Conservation (phyloP, 2,888 invertebrate genomes). For the Tipula lateralis region DNA sequence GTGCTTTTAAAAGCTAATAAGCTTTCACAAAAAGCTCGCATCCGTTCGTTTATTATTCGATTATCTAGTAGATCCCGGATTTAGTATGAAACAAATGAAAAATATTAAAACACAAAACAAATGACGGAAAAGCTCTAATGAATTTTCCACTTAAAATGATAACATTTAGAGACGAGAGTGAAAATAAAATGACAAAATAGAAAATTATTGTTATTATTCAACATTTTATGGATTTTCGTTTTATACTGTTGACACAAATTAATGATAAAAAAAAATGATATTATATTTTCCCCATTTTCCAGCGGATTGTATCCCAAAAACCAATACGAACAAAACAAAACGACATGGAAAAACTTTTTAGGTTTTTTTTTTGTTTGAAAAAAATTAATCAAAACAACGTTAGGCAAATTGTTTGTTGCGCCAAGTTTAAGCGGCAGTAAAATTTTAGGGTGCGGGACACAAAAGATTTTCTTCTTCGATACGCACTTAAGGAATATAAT, state of each 20-base stretch:
- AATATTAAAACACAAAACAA: background rate
- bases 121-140: background rate
- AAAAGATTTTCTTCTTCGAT: background rate
- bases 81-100: background rate
- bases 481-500: background rate
- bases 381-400: slow-evolving; percentile 19
- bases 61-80: background rate
- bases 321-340: background rate
- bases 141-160: slow-evolving; percentile 24
- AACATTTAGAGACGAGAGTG: background rate
- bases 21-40: no score
- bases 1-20: no score
- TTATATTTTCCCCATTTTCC: background rate
- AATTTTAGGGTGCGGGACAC: background rate
- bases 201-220: background rate
- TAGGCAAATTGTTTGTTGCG: background rate
- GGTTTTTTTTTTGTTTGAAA: background rate
- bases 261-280: background rate
- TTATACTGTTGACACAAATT: slow-evolving; percentile 24
- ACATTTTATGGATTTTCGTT: slow-evolving; percentile 19
- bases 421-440: background rate
- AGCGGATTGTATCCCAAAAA: background rate
- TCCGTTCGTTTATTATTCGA: background rate
- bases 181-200: background rate
- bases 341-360: background rate